phyloP scores from a whole-genome alignment of 2,888 invertebrate genomes.

The Kryphioiulus occultus region DNA sequence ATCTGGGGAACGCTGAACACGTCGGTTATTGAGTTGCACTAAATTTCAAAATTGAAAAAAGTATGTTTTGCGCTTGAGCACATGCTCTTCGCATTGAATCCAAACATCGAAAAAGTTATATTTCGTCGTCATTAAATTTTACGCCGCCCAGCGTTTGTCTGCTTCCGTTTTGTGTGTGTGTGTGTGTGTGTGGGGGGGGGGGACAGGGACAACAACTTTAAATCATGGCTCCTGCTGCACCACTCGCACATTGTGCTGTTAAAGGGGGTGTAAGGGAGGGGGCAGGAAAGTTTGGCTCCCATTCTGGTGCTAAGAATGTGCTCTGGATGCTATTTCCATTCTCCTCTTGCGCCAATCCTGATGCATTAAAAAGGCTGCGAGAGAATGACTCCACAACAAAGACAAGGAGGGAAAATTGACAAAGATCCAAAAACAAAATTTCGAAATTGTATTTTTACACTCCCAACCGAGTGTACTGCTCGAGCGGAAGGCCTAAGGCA shows the following conservation, averaged over 20 bases:
- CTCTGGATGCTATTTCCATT: constrained; percentile 13
- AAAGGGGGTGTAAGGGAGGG: neutral
- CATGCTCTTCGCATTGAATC: too few relatives aligned
- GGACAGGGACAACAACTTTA: neutral
- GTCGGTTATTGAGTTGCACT: too few relatives aligned
- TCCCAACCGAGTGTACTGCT: neutral
- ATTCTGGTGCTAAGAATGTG: neutral
- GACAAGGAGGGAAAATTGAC: constrained; percentile 13
- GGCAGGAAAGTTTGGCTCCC: neutral
- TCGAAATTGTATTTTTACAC: constrained; percentile 22
- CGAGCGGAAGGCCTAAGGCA: neutral
- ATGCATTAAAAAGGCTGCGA: neutral
- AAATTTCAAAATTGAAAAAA: too few relatives aligned
- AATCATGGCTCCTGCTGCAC: neutral
- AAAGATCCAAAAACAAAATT: constrained; percentile 33
- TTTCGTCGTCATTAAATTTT: neutral
- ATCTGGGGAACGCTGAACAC: too few relatives aligned
- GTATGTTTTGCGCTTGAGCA: too few relatives aligned
- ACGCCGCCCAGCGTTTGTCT: neutral
- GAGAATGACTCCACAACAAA: constrained; percentile 19
- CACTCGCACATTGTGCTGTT: neutral
- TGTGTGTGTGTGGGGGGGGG: too few relatives aligned
- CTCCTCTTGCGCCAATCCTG: neutral
- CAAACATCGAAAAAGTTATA: neutral
- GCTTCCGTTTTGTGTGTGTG: neutral